A percentile compares a stretch with the other conserved stretches of the same genome.
Evolutionary conservation across 2,888 invertebrate genomes (phyloP).

Genomic region (Idaea straminata): DNA sequence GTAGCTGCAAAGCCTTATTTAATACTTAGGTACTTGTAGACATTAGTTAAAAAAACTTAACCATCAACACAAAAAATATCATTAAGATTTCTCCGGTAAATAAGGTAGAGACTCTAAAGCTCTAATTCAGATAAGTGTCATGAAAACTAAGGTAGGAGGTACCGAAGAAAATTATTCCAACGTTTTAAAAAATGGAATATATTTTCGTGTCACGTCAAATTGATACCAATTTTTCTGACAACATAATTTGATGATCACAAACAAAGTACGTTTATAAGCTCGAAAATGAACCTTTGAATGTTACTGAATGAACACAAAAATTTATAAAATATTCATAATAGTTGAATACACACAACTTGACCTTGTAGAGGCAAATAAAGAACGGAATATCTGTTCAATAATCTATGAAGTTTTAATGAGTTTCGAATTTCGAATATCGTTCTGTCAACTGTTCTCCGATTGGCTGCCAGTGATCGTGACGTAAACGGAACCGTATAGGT

Average conservation of each 20-base stretch:
- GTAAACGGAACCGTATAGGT: constrained; percentile 37
- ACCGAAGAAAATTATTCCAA: no score
- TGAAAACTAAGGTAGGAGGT: no score
- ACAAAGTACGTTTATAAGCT: constrained; percentile 9
- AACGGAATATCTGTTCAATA: constrained; percentile 17
- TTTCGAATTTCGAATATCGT: constrained; percentile 36
- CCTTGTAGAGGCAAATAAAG: constrained; percentile 1
- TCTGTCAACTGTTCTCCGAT: constrained; percentile 34
- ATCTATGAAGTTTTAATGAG: constrained; percentile 31
- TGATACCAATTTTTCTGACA: constrained; percentile 19
- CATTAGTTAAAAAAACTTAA: no score
- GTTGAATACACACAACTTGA: constrained; percentile 14
- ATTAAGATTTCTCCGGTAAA: no score
- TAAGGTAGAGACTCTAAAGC: no score
- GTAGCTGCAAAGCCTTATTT: no score
- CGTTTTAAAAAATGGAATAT: not conserved
- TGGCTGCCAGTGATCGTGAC: constrained; percentile 32
- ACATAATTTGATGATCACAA: constrained; percentile 17
- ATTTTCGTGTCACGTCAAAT: not conserved
- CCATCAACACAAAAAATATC: no score
- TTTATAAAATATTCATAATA: constrained; percentile 19
- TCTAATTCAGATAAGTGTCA: no score
- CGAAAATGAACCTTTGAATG: constrained; percentile 23
- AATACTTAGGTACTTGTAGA: no score
- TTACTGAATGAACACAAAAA: constrained; percentile 22